A percentile compares a stretch with the other conserved stretches of the same genome.
These are phyloP conservation scores for Aplidium turbinatum DNA, from an alignment of 23 tunicate species.

Conservation along the genomic window DNA sequence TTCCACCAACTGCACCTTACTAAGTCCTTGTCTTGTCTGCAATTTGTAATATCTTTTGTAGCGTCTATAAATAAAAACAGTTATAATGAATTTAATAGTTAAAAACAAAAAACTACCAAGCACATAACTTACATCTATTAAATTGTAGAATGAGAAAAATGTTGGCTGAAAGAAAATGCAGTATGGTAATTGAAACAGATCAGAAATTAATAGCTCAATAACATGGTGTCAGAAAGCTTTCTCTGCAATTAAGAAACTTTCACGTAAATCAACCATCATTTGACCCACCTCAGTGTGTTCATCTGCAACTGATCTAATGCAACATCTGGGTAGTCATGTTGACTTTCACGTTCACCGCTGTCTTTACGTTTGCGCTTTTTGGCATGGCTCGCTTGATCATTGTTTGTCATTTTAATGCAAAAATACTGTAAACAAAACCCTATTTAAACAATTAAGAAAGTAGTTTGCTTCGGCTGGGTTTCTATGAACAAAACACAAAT, in stretches of 20 bases:
- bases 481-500: no score
- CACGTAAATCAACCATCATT: neutral
- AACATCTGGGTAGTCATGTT: conserved; percentile 51
- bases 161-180: neutral
- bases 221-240: no score
- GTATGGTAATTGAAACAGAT: no score
- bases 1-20: conserved; percentile 77
- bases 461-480: no score
- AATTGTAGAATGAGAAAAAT: neutral
- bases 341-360: conserved; percentile 31
- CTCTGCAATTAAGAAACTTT: neutral
- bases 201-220: no score
- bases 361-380: conserved; percentile 67
- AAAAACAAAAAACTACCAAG: no score
- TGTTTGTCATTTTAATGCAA: conserved; percentile 52
- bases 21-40: conserved; percentile 84
- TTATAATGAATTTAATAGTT: no score
- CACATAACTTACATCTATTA: neutral
- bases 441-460: no score
- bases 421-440: no score
- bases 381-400: conserved; percentile 28
- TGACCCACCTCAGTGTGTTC: conserved; percentile 69
- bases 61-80: conserved; percentile 44
- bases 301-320: conserved; percentile 73
- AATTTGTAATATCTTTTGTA: conserved; percentile 88